A percentile compares a stretch with the other conserved stretches of the same genome.
Conservation (phyloP, 2,797 vertebrate genomes). For the Propithecus deckenii region DNA sequence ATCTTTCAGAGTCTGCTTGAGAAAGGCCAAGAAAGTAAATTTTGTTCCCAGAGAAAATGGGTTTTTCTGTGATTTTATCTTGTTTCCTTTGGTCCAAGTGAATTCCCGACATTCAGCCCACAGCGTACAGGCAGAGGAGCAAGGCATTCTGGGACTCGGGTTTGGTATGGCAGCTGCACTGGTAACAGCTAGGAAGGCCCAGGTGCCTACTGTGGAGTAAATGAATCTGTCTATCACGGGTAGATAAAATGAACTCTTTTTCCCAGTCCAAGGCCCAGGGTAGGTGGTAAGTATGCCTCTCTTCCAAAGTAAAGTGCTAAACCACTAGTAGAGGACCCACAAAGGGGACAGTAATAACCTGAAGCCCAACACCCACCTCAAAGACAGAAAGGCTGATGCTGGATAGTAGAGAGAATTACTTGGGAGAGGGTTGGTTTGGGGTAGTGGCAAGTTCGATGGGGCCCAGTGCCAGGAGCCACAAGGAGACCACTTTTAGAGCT, state of each 20-base stretch:
- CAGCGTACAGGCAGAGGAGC: background rate
- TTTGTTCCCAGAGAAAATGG: background rate
- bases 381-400: background rate
- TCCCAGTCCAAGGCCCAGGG: background rate
- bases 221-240: background rate
- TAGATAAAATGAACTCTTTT: background rate
- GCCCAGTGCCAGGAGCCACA: background rate
- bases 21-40: background rate
- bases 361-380: background rate
- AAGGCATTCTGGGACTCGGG: background rate
- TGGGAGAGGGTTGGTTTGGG: background rate
- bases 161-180: background rate
- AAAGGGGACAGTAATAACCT: background rate
- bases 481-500: background rate
- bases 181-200: background rate
- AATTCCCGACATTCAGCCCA: background rate
- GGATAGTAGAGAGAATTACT: background rate
- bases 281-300: background rate
- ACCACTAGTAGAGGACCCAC: background rate
- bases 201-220: background rate
- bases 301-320: background rate
- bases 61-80: background rate
- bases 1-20: background rate
- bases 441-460: background rate
- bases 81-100: background rate